These are phyloP conservation scores for Aphrophora alni DNA, from an alignment of 2,888 invertebrate genomes.

Conservation along the genomic window DNA sequence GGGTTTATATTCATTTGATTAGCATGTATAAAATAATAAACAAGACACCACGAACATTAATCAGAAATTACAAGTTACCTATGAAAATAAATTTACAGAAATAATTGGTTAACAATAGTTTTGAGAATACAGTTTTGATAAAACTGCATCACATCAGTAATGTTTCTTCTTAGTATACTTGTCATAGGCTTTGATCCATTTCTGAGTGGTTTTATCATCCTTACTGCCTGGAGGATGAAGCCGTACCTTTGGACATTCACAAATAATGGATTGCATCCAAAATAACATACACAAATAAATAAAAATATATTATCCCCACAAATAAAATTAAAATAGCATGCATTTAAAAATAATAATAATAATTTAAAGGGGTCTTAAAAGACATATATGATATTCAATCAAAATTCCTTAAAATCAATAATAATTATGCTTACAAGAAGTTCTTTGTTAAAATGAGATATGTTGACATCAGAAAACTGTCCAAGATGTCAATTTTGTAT, in stretches of 20 bases:
- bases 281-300: neutral
- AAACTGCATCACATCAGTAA: neutral
- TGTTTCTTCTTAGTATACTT: slow-evolving; percentile 48
- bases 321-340: no score
- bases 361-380: no score
- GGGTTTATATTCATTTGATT: neutral
- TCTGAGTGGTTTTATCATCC: slow-evolving; percentile 45
- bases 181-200: slow-evolving; percentile 49
- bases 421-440: no score
- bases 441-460: no score
- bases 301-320: neutral
- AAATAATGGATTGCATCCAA: neutral
- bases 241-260: slow-evolving; percentile 63
- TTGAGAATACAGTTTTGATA: neutral
- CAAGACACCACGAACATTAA: neutral
- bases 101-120: neutral
- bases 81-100: slow-evolving; percentile 32
- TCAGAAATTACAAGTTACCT: slow-evolving; percentile 29
- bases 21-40: neutral
- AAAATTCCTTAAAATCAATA: no score
- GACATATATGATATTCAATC: no score
- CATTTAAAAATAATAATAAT: no score
- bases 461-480: no score
- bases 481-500: no score
- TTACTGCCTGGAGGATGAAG: slow-evolving; percentile 72